Evolutionary conservation across 2,888 invertebrate genomes (phyloP).

Genomic region (Mayetiola destructor): DNA sequence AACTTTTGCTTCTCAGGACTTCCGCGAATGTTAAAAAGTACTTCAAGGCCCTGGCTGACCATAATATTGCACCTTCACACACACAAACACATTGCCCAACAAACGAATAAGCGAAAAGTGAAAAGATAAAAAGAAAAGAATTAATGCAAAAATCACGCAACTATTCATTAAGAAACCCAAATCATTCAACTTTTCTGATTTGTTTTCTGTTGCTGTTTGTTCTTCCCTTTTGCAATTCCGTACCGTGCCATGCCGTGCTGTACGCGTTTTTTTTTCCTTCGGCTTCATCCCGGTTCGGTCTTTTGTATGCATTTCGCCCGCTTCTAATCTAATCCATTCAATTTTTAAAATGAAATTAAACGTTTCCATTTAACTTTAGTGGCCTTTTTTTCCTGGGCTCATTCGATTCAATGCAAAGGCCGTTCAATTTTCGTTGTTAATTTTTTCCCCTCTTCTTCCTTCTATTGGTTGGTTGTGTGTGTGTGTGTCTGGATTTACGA

Average conservation of each 20-base stretch:
- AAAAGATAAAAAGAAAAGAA: conserved; percentile 3
- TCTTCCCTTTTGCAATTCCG: no score
- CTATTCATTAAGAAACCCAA: conserved; percentile 13
- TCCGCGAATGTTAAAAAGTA: no score
- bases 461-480: neutral
- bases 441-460: neutral
- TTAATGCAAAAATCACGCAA: conserved; percentile 12
- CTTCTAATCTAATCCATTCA: conserved; percentile 11
- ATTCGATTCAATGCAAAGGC: no score
- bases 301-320: no score
- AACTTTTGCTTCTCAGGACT: no score
- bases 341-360: conserved; percentile 4
- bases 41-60: no score
- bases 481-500: conserved; percentile 9
- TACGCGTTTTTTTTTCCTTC: neutral
- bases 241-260: no score
- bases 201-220: neutral
- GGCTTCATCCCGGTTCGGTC: no score
- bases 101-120: neutral
- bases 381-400: neutral
- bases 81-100: no score
- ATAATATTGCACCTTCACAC: conserved; percentile 13
- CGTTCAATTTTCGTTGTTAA: neutral
- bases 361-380: conserved; percentile 12
- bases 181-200: conserved; percentile 9